These are phyloP conservation scores for Patella pellucida DNA, from an alignment of 2,888 invertebrate species.

Conservation along the genomic window DNA sequence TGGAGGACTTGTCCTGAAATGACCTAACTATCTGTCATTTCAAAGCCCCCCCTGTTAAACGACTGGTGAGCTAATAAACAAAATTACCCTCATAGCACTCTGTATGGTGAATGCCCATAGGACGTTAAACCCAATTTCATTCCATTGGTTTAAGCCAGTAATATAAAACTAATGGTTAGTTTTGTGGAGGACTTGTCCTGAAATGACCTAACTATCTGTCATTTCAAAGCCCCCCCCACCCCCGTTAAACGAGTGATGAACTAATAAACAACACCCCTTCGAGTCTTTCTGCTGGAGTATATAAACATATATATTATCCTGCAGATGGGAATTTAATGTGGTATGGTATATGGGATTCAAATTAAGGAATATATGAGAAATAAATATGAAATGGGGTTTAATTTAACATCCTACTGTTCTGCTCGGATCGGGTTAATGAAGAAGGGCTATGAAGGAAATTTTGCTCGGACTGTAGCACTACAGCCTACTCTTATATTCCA, in stretches of 20 bases:
- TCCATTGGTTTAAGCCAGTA: background rate
- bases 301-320: background rate
- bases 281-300: background rate
- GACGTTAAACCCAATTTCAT: too few relatives aligned
- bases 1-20: background rate
- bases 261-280: background rate
- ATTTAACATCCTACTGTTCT: too few relatives aligned
- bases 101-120: too few relatives aligned
- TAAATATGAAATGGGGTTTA: too few relatives aligned
- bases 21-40: conserved; percentile 1
- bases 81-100: too few relatives aligned
- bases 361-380: too few relatives aligned
- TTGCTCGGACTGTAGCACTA: too few relatives aligned
- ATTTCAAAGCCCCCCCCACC: background rate
- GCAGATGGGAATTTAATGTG: too few relatives aligned
- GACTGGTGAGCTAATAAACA: background rate
- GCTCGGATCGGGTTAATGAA: too few relatives aligned
- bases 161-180: background rate
- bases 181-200: background rate
- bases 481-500: too few relatives aligned
- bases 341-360: too few relatives aligned
- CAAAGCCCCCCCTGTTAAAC: background rate
- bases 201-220: conserved; percentile 1
- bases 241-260: background rate
- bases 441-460: too few relatives aligned